A percentile compares a stretch with the other conserved stretches of the same genome.
phyloP scores from a whole-genome alignment of 1,140 invertebrate genomes.

The Formica selysi region DNA sequence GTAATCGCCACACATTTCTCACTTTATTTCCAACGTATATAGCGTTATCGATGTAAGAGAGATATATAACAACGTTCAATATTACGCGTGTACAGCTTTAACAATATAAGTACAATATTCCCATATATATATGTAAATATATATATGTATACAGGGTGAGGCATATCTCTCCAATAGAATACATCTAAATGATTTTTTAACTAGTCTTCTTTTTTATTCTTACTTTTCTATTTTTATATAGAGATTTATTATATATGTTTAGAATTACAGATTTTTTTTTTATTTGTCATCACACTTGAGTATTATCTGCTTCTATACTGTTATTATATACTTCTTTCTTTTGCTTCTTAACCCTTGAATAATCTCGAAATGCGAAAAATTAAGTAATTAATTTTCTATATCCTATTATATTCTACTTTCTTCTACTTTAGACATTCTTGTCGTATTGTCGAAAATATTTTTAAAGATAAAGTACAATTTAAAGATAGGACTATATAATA shows the following conservation, averaged over 20 bases:
- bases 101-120: constrained; percentile 70
- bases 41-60: constrained; percentile 70
- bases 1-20: constrained; percentile 21
- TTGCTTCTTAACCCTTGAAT: background rate
- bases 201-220: background rate
- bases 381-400: background rate
- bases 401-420: constrained; percentile 31
- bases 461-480: constrained; percentile 10
- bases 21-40: constrained; percentile 53
- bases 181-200: constrained; percentile 5
- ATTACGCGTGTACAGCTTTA: constrained; percentile 63
- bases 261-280: background rate
- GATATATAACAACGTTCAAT: constrained; percentile 70
- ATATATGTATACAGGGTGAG: constrained; percentile 34
- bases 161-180: constrained; percentile 24
- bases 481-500: background rate
- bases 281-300: constrained; percentile 40
- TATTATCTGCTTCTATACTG: background rate
- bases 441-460: background rate
- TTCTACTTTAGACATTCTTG: background rate
- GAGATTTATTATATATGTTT: constrained; percentile 9
- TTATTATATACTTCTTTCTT: too few species aligned
- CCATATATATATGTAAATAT: constrained; percentile 3
- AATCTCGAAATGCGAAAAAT: background rate
- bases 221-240: constrained; percentile 16